Evolutionary conservation across 2,797 vertebrate genomes (phyloP).

Genomic region (Sebastes umbrosus): DNA sequence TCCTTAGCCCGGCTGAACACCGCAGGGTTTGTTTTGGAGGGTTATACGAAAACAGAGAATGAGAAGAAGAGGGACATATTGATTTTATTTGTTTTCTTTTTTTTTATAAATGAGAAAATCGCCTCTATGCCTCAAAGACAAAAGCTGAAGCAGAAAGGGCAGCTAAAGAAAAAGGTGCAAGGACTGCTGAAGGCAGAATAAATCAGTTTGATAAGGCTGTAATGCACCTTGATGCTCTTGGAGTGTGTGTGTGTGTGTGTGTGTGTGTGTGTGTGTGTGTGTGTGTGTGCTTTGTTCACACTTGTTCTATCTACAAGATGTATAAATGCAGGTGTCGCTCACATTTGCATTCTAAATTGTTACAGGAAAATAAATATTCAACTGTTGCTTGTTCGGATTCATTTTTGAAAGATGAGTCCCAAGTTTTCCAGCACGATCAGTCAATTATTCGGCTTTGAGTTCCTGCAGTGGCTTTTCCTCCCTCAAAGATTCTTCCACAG

Average conservation of each 20-base stretch:
- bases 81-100: constrained; percentile 35
- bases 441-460: constrained; percentile 6
- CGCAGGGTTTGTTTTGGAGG: constrained; percentile 19
- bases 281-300: background rate
- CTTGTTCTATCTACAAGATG: background rate
- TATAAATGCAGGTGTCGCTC: background rate
- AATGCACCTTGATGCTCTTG: background rate
- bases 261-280: background rate
- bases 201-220: constrained; percentile 29
- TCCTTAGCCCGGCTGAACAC: constrained; percentile 23
- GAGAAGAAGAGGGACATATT: constrained; percentile 22
- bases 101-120: constrained; percentile 28
- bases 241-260: background rate
- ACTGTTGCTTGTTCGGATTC: background rate
- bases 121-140: constrained; percentile 27
- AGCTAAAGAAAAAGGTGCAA: constrained; percentile 3
- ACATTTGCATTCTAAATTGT: background rate
- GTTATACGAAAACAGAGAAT: constrained; percentile 11
- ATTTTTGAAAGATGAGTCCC: background rate
- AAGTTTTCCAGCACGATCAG: background rate
- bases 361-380: background rate
- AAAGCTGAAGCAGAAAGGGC: constrained; percentile 21
- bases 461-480: background rate
- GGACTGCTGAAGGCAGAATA: background rate
- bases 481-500: background rate